Evolutionary conservation across 2,113 vertebrate species (phyloP).

Genomic region (Pimephales promelas): DNA sequence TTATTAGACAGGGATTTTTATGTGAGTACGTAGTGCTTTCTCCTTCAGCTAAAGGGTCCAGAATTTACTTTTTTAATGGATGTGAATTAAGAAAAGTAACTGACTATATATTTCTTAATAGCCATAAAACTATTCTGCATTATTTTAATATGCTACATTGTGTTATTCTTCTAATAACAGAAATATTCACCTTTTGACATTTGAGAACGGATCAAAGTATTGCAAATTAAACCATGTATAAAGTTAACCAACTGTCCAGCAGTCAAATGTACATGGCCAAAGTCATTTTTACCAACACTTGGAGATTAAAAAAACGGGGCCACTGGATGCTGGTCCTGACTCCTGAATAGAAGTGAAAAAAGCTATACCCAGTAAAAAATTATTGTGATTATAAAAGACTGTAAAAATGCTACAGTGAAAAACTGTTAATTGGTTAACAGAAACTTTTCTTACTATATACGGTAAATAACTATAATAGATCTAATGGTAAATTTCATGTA

Average conservation of each 20-base stretch:
- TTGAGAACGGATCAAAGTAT: not conserved
- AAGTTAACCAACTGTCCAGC: not conserved
- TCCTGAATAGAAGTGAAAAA: too few relatives aligned
- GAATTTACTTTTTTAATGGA: not conserved
- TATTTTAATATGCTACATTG: not conserved
- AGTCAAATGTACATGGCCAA: not conserved
- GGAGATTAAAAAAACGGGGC: not conserved
- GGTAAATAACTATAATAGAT: too few relatives aligned
- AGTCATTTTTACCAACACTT: not conserved
- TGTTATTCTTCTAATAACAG: not conserved
- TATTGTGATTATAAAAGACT: too few relatives aligned
- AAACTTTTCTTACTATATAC: too few relatives aligned
- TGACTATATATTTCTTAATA: not conserved
- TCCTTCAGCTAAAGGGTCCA: slow-evolving; percentile 11
- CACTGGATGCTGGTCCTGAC: not conserved
- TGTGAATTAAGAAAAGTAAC: not conserved
- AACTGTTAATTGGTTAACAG: too few relatives aligned
- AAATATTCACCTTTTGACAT: not conserved
- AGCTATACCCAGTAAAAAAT: too few relatives aligned
- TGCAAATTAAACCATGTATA: not conserved
- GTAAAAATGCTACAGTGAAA: too few relatives aligned
- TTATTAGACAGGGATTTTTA: slow-evolving; percentile 47
- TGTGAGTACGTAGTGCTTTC: slow-evolving; percentile 26
- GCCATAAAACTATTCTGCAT: not conserved
- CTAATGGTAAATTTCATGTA: too few relatives aligned